phyloP scores from a whole-genome alignment of 2,888 invertebrate genomes.

The Coleophora flavipennella region DNA sequence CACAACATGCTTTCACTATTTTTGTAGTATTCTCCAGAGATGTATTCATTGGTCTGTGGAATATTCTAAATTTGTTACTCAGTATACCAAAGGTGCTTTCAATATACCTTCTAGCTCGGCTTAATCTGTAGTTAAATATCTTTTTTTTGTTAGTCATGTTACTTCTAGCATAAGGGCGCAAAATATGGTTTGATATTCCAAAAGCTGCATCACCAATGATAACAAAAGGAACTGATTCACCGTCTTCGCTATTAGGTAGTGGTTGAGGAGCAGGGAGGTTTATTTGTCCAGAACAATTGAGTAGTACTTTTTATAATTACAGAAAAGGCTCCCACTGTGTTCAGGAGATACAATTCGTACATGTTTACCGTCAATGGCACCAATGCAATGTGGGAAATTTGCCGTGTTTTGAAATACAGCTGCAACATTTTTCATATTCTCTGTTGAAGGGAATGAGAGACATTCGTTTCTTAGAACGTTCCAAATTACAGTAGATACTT shows the following conservation, averaged over 20 bases:
- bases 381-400: too few relatives aligned
- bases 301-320: too few relatives aligned
- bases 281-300: too few relatives aligned
- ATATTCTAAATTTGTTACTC: background rate
- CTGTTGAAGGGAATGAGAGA: too few relatives aligned
- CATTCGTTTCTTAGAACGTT: too few relatives aligned
- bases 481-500: too few relatives aligned
- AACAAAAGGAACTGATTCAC: background rate
- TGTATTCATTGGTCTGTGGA: background rate
- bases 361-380: too few relatives aligned
- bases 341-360: too few relatives aligned
- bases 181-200: background rate
- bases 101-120: background rate
- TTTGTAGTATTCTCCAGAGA: background rate
- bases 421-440: too few relatives aligned
- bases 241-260: background rate
- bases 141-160: background rate
- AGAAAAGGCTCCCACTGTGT: too few relatives aligned
- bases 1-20: constrained; percentile 1
- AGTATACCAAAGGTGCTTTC: background rate
- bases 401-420: too few relatives aligned
- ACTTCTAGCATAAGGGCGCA: background rate
- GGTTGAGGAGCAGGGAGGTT: background rate
- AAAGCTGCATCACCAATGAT: background rate
- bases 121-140: background rate